phyloP scores from a whole-genome alignment of 2,113 vertebrate genomes.

The Etheostoma cragini region DNA sequence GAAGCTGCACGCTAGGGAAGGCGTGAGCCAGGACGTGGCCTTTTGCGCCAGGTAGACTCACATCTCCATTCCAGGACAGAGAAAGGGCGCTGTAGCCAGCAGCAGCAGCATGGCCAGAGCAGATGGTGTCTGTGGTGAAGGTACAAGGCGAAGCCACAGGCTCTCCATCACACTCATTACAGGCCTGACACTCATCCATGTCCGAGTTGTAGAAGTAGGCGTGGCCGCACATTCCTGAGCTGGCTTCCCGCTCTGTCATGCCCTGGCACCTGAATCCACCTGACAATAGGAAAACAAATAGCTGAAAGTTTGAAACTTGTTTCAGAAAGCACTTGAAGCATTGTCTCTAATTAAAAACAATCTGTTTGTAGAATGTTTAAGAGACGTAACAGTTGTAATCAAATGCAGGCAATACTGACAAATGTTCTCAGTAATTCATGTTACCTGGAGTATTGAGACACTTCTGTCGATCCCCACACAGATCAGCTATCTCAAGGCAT shows the following conservation, averaged over 20 bases:
- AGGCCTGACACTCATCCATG: slow-evolving; percentile 89
- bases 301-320: neutral
- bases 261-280: slow-evolving; percentile 91
- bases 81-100: slow-evolving; percentile 82
- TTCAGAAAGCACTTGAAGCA: neutral
- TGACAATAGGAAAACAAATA: slow-evolving; percentile 57
- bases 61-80: slow-evolving; percentile 84
- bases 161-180: slow-evolving; percentile 85
- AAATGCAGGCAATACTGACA: neutral
- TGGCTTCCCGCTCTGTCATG: slow-evolving; percentile 85
- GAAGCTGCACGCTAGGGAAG: slow-evolving; percentile 83
- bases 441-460: slow-evolving; percentile 91
- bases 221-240: slow-evolving; percentile 84
- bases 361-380: neutral
- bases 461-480: slow-evolving; percentile 87
- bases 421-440: neutral
- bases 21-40: slow-evolving; percentile 64
- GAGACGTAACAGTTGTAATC: neutral
- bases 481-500: slow-evolving; percentile 85
- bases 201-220: slow-evolving; percentile 88
- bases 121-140: slow-evolving; percentile 83
- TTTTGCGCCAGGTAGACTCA: slow-evolving; percentile 70
- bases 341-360: neutral
- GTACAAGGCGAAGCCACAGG: slow-evolving; percentile 82
- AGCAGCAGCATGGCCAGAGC: slow-evolving; percentile 72